These are phyloP conservation scores for Okamejei kenojei DNA, from an alignment of 2,797 vertebrate genomes.

Conservation along the genomic window DNA sequence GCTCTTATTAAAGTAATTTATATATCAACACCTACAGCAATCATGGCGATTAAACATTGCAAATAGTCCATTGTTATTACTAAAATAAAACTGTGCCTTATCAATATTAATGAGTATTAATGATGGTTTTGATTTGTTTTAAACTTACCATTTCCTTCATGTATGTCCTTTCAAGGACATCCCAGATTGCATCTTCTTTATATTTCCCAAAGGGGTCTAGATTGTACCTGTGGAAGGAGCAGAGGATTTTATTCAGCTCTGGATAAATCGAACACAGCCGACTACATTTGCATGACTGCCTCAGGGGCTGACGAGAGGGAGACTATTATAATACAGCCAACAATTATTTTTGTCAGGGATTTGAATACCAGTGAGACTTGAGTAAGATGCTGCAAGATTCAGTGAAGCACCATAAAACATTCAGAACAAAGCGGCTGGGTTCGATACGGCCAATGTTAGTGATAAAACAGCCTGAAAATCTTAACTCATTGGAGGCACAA, in stretches of 20 bases:
- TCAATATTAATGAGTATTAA: constrained; percentile 21
- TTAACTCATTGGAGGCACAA: no score
- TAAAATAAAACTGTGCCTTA: not conserved
- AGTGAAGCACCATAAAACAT: not conserved
- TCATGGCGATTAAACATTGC: not conserved
- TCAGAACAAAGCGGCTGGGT: not conserved
- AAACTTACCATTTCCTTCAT: constrained; percentile 62
- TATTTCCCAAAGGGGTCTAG: constrained; percentile 61
- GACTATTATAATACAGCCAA: not conserved
- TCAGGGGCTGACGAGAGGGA: no score
- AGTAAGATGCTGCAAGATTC: not conserved
- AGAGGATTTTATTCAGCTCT: not conserved
- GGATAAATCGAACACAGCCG: not conserved
- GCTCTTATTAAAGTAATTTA: not conserved
- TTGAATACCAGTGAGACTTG: not conserved
- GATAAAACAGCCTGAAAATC: not conserved
- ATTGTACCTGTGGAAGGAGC: constrained; percentile 58
- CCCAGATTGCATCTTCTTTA: constrained; percentile 63
- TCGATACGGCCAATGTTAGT: not conserved
- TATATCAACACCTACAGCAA: not conserved
- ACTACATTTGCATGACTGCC: not conserved
- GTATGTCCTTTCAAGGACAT: constrained; percentile 67
- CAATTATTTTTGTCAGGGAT: no score
- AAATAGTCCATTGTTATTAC: not conserved
- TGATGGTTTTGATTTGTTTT: not conserved